Evolutionary conservation across 2,113 vertebrate genomes (phyloP), one percentile per base, ranked within the genome.

Genomic region (Lepidothrix coronata): DNA sequence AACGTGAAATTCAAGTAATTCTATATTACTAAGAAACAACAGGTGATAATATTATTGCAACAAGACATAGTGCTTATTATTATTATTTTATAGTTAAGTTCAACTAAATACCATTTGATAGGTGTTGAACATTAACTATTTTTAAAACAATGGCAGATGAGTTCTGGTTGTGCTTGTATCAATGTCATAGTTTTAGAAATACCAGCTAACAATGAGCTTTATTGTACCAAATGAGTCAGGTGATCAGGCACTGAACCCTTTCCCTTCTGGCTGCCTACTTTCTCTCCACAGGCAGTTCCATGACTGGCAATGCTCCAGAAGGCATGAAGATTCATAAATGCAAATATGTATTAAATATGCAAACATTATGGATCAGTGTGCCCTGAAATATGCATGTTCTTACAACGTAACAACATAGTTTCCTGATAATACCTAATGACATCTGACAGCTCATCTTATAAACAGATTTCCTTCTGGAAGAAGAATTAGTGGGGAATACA

Each of bases 341-440:
- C 62, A 97, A 97, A 89, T 92, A 81, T 21, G 5, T 48, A 84
- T 93, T 57, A 91, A 92, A 88, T 91, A 97, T 89, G 91, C 91
- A 95, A 92, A 86, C 91, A 86, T 88, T 81, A 96, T 48, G 76
- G 88, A 93, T 84, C 79, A 55, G 28, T 77, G 80, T 71, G 55
- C 43, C 51, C 73, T 84, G 89, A 93, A 91, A 92, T 86, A 93
- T 71, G 76, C 83, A 63, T 35, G 54, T 72, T 89, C 72, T 93
- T 88, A 81, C 94, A 93, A 93, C 82, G 80, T 4, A 77, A 72
- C 62, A 88, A 66, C 54, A 54, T 46, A 71, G 63, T 71, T 96
- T 95, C 88, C 63, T 65, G 83, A 71, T 89, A 91, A 91, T 84
- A 74, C 0, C 3, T 93, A 91, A 95, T 84, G 83, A 92, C 39